A percentile compares a stretch with the other conserved stretches of the same genome.
Conservation (phyloP, 2,113 vertebrate species). For the Acrocephalus kingi region DNA sequence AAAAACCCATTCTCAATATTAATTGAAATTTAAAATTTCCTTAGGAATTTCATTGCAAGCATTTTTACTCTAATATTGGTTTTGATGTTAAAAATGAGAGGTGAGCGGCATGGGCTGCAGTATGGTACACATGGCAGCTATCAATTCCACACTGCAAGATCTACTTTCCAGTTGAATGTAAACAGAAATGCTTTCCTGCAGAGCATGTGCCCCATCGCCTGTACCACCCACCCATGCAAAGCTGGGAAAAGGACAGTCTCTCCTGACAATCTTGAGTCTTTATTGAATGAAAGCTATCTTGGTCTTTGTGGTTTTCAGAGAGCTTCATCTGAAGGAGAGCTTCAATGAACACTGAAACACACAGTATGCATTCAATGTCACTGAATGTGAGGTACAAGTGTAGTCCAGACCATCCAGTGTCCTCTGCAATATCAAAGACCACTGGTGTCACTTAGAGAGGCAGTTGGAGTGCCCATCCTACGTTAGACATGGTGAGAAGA, state of each 20-base stretch:
- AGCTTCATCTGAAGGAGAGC: not conserved
- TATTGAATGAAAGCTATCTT: not conserved
- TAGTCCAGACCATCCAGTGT: not conserved
- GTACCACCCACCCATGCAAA: not conserved
- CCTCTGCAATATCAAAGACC: not conserved
- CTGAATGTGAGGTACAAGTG: not conserved
- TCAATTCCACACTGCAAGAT: constrained; percentile 34
- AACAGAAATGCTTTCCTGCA: not conserved
- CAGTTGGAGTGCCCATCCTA: not conserved
- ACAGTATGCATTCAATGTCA: not conserved
- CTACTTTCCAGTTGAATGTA: not conserved
- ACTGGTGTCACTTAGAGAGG: not conserved
- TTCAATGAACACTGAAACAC: not conserved
- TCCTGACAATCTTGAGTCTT: not conserved
- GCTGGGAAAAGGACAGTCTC: not conserved
- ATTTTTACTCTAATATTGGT: constrained; percentile 67
- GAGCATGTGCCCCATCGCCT: not conserved
- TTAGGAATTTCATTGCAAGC: constrained; percentile 67
- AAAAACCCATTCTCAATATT: constrained; percentile 70
- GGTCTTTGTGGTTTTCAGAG: not conserved
- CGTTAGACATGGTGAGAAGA: constrained; percentile 58
- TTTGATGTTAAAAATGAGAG: constrained; percentile 35
- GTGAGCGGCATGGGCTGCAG: constrained; percentile 7
- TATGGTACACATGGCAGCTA: not conserved
- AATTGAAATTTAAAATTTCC: constrained; percentile 72